Base-by-base conservation (phyloP, 2,113 vertebrate genomes). In the Otus sunia region DNA sequence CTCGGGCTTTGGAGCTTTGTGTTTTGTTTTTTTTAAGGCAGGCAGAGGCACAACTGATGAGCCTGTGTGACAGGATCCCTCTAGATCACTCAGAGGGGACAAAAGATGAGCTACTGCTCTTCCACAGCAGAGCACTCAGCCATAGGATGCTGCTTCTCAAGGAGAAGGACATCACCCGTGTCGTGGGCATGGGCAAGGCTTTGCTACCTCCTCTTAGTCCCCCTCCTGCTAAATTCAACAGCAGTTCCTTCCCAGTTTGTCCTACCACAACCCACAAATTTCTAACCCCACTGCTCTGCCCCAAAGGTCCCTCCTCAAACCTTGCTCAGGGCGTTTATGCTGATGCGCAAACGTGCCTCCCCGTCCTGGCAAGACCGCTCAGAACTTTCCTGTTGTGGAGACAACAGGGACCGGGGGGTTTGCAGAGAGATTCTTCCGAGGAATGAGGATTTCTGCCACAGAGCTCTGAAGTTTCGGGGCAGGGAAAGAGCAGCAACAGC, bases 341-440 rank as follows among this genome's bases (percentile, higher is more conserved):
- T 0, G 5, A 34, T 0, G 1, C 15, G 9, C 11, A 15, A 37
- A 34, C 0, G 7, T 5, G 6, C 5, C 37, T 6, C 76, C 1
- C 0, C 2, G 23, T 8, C 43, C 53, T 39, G 55, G 41, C 26
- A 22, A 1, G 1, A 15, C 0, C 3, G 0, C 29, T 19, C 67
- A 60, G 7, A n/a, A 6, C 18, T 50, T 37, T 55, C 69, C 53
- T 25, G 56, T 1, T 4, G 1, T 0, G 11, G 29, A 19, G 15
- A 9, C 43, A 29, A 1, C 3, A 5, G 62, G 26, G 9, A 10
- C 36, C 2, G 15, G 14, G 37, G 37, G 30, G 34, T 1, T 36
- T 43, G 49, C 17, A 10, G 58, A 21, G 39, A 19, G 39, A 8
- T 56, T 90, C 64, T 52, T 32, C 7, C 13, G 50, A 17, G 73